Evolutionary conservation across 2,888 invertebrate genomes (phyloP).

Genomic region (Microctonus aethiopoides): DNA sequence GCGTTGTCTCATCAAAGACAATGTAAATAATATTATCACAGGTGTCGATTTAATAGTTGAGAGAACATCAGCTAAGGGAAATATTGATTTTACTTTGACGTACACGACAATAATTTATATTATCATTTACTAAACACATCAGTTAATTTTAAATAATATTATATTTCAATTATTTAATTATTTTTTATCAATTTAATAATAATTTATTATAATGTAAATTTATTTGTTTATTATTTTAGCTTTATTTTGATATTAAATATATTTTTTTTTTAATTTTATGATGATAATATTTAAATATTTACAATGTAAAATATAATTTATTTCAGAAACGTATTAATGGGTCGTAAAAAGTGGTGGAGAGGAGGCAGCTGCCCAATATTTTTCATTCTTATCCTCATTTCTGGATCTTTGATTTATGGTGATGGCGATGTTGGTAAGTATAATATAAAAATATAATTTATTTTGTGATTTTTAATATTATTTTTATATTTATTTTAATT

Average conservation of each 20-base stretch:
- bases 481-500: background rate
- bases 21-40: constrained; percentile 6
- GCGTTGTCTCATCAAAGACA: background rate
- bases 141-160: too few relatives aligned
- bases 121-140: too few relatives aligned
- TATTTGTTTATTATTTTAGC: too few relatives aligned
- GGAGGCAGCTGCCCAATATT: constrained; percentile 53
- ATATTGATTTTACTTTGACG: constrained; percentile 36
- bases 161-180: too few relatives aligned
- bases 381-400: constrained; percentile 56
- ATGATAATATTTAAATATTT: background rate
- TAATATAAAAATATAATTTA: background rate
- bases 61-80: constrained; percentile 17
- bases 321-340: constrained; percentile 55
- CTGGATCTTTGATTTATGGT: constrained; percentile 68
- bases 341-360: constrained; percentile 62
- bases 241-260: background rate
- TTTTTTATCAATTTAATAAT: too few relatives aligned
- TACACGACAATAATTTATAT: constrained; percentile 12
- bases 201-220: too few relatives aligned
- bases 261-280: background rate
- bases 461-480: background rate
- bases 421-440: constrained; percentile 77
- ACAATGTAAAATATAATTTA: background rate
- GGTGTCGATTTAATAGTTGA: constrained; percentile 13